phyloP scores from a whole-genome alignment of 2,888 invertebrate genomes.

The Tiliacea citrago region DNA sequence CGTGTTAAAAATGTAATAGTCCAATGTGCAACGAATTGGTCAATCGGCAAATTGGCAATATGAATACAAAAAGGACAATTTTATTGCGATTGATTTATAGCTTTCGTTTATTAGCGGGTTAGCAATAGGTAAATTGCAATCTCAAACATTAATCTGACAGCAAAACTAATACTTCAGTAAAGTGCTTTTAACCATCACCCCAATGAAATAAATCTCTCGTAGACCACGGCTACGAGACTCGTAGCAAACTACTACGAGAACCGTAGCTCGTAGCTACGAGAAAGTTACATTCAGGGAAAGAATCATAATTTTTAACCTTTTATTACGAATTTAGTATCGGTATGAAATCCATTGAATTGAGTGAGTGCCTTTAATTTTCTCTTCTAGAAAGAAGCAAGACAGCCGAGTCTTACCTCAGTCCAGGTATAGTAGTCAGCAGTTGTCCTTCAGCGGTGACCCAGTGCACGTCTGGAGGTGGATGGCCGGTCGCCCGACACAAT shows the following conservation, averaged over 20 bases:
- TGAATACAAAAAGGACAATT: slow-evolving; percentile 37
- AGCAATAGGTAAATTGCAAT: slow-evolving; percentile 18
- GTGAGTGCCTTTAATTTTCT: not conserved
- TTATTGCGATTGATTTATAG: slow-evolving; percentile 37
- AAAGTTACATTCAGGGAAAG: not conserved
- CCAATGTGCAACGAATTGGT: slow-evolving; percentile 48
- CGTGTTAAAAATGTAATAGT: slow-evolving; percentile 52
- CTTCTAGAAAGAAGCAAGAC: not conserved
- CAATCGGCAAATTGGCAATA: slow-evolving; percentile 33
- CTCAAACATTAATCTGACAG: slow-evolving; percentile 8
- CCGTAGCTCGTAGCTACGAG: not conserved
- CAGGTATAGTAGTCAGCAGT: slow-evolving; percentile 86
- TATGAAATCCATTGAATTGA: not conserved
- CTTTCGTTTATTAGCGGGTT: slow-evolving; percentile 14
- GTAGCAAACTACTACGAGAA: not conserved
- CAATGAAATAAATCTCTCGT: not conserved
- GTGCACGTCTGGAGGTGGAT: slow-evolving; percentile 84
- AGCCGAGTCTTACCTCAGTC: slow-evolving; percentile 77
- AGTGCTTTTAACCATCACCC: not conserved
- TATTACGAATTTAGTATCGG: not conserved
- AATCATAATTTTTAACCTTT: not conserved
- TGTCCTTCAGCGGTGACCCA: slow-evolving; percentile 88
- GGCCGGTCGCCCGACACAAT: slow-evolving; percentile 83
- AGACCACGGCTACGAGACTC: not conserved
- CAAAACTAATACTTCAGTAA: not conserved